These are phyloP conservation scores for Austrofundulus limnaeus DNA, from an alignment of 2,113 vertebrate species.

Conservation along the genomic window DNA sequence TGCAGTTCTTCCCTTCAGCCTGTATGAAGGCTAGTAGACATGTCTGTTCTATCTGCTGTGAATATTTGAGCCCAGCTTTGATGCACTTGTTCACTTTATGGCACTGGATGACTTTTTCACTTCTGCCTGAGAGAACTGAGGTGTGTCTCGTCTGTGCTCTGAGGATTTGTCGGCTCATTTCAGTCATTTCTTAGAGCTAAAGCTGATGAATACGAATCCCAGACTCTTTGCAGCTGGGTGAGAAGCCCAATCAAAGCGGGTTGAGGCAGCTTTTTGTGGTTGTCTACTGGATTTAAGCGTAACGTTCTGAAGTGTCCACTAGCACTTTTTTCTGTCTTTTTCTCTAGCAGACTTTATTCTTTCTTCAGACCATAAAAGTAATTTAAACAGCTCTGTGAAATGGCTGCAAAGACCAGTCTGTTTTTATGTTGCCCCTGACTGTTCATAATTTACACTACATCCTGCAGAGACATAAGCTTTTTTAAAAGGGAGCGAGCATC, in stretches of 20 bases:
- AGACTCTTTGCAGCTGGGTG: slow-evolving; percentile 30
- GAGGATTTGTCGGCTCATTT: slow-evolving; percentile 51
- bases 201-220: slow-evolving; percentile 65
- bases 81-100: slow-evolving; percentile 52
- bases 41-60: slow-evolving; percentile 19
- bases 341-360: too few relatives aligned
- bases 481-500: too few relatives aligned
- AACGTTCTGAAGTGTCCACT: slow-evolving; percentile 58
- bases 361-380: too few relatives aligned
- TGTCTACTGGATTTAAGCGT: slow-evolving; percentile 67
- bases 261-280: slow-evolving; percentile 58
- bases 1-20: neutral
- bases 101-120: slow-evolving; percentile 40
- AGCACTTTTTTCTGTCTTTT: slow-evolving; percentile 48
- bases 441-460: too few relatives aligned
- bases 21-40: slow-evolving; percentile 19
- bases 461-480: too few relatives aligned
- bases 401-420: too few relatives aligned
- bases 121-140: slow-evolving; percentile 33
- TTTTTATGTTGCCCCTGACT: too few relatives aligned
- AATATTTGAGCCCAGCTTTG: slow-evolving; percentile 53
- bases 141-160: slow-evolving; percentile 37
- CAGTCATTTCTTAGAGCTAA: slow-evolving; percentile 6
- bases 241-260: slow-evolving; percentile 56
- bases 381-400: too few relatives aligned